phyloP scores from a whole-genome alignment of 1,140 invertebrate species.

The Hylaeus volcanicus region DNA sequence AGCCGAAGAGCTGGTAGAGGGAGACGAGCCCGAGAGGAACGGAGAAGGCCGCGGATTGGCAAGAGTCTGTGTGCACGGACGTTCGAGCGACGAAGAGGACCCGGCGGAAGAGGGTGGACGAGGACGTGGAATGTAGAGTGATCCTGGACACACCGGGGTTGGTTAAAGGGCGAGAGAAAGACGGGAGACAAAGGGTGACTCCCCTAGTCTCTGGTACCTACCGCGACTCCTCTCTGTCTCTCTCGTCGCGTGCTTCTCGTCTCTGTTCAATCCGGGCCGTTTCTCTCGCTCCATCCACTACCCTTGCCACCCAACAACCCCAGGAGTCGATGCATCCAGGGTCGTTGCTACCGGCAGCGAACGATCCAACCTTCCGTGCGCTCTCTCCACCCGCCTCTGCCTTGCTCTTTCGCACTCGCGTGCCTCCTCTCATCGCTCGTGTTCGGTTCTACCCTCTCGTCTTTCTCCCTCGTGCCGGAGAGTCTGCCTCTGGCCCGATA shows the following conservation, averaged over 20 bases:
- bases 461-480: constrained; percentile 3
- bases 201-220: constrained; percentile 62
- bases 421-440: not conserved
- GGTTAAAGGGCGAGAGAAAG: constrained; percentile 43
- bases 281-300: constrained; percentile 61
- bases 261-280: constrained; percentile 41
- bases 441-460: not conserved
- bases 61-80: constrained; percentile 40
- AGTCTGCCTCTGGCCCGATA: constrained; percentile 37
- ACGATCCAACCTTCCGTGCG: constrained; percentile 78
- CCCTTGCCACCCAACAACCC: constrained; percentile 77
- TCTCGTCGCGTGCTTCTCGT: constrained; percentile 34
- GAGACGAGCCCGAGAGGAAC: constrained; percentile 53
- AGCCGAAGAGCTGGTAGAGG: constrained; percentile 72
- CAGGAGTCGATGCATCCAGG: constrained; percentile 81
- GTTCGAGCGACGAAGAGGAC: constrained; percentile 31
- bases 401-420: constrained; percentile 16
- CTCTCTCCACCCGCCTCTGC: constrained; percentile 40
- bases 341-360: constrained; percentile 81
- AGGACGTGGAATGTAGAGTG: constrained; percentile 28
- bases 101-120: constrained; percentile 28
- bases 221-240: constrained; percentile 48
- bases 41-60: constrained; percentile 52
- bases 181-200: constrained; percentile 63
- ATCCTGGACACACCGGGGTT: constrained; percentile 34